Percentiles rank a stretch among this genome's conserved stretches.
Evolutionary conservation across 2,888 invertebrate species (phyloP).

Genomic region (Fissipunctia ypsillon): DNA sequence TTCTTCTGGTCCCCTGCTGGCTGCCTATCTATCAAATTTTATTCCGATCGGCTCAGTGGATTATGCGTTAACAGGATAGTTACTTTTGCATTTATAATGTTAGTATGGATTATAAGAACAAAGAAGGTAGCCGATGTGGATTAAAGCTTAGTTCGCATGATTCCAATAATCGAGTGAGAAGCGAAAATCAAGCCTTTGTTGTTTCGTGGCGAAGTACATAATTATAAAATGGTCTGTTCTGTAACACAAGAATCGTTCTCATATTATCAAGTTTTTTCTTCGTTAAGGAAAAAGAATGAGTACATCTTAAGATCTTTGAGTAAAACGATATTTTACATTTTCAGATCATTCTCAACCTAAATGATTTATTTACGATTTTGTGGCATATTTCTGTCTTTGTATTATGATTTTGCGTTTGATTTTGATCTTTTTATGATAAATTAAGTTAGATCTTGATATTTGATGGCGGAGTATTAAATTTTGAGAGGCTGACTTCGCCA

Average conservation of each 20-base stretch:
- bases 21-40: background rate
- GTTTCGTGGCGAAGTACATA: constrained; percentile 14
- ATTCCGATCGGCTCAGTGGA: background rate
- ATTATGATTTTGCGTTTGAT: background rate
- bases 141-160: constrained; percentile 14
- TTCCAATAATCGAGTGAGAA: constrained; percentile 22
- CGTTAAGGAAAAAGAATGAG: constrained; percentile 25
- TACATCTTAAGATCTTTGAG: constrained; percentile 16
- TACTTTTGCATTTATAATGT: background rate
- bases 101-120: constrained; percentile 20
- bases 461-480: background rate
- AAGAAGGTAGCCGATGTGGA: background rate
- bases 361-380: constrained; percentile 37
- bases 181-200: constrained; percentile 21
- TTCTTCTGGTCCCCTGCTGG: no score
- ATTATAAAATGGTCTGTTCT: constrained; percentile 27
- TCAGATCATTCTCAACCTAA: constrained; percentile 2
- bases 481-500: background rate
- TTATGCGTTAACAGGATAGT: background rate
- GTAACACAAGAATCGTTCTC: constrained; percentile 7
- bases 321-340: constrained; percentile 40
- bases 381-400: constrained; percentile 22
- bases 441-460: background rate
- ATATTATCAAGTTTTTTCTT: constrained; percentile 21
- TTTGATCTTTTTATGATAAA: constrained; percentile 21